A percentile compares a stretch with the other conserved stretches of the same genome.
phyloP scores from a whole-genome alignment of 2,888 invertebrate genomes.

The Ceraclea dissimilis region DNA sequence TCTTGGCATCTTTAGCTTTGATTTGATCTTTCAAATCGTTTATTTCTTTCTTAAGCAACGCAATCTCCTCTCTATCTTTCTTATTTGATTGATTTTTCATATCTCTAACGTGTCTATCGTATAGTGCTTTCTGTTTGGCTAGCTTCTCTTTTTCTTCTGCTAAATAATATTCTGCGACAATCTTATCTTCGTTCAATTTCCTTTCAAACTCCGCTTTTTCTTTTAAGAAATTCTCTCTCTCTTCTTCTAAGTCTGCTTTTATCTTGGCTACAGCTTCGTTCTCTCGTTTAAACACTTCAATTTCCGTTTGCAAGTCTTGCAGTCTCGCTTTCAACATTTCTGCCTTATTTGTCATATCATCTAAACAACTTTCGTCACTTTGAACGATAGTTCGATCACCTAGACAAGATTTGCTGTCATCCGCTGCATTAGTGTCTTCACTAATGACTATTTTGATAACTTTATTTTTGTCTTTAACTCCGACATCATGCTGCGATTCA shows the following conservation, averaged over 20 bases:
- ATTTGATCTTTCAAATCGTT: slow-evolving; percentile 58
- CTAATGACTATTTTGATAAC: slow-evolving; percentile 18
- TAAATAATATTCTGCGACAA: slow-evolving; percentile 55
- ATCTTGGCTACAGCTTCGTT: slow-evolving; percentile 45
- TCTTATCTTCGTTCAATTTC: slow-evolving; percentile 57
- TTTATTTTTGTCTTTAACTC: slow-evolving; percentile 21
- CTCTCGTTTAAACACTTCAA: slow-evolving; percentile 48
- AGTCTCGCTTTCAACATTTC: slow-evolving; percentile 55
- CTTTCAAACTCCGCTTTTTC: slow-evolving; percentile 53
- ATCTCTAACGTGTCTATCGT: slow-evolving; percentile 61
- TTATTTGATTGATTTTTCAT: slow-evolving; percentile 57
- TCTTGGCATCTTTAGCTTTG: slow-evolving; percentile 64
- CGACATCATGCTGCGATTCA: slow-evolving; percentile 13
- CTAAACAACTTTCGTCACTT: slow-evolving; percentile 32
- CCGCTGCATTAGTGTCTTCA: slow-evolving; percentile 1
- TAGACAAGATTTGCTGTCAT: slow-evolving; percentile 1
- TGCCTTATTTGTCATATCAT: slow-evolving; percentile 36
- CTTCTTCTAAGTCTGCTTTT: slow-evolving; percentile 53
- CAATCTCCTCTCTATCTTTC: slow-evolving; percentile 64
- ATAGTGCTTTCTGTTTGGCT: slow-evolving; percentile 55
- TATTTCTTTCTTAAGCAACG: slow-evolving; percentile 56
- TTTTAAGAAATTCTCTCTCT: slow-evolving; percentile 53
- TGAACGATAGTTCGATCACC: slow-evolving; percentile 18
- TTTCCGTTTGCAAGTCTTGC: slow-evolving; percentile 57
- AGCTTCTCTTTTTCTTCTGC: slow-evolving; percentile 64